Evolutionary conservation across 2,113 vertebrate genomes (phyloP).

Genomic region (Prunella fulvescens): DNA sequence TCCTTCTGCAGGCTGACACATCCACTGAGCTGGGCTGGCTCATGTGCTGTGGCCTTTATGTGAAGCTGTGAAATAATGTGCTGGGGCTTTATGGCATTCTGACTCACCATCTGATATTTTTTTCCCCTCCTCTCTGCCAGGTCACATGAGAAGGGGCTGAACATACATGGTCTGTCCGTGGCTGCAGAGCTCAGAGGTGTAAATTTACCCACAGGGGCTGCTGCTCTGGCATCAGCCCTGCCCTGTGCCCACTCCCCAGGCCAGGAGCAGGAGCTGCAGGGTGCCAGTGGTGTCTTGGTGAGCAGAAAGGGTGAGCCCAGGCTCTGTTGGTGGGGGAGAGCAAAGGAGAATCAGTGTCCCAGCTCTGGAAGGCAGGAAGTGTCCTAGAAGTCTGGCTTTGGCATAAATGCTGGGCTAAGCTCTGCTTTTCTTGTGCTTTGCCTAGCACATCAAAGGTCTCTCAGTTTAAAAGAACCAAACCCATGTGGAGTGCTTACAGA

Average conservation of each 20-base stretch:
- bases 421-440: neutral
- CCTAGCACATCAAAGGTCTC: neutral
- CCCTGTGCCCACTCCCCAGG: neutral
- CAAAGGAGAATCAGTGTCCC: neutral
- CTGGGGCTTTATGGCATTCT: neutral
- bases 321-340: fast-evolving
- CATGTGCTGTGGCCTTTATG: fast-evolving
- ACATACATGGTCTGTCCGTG: fast-evolving
- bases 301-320: neutral
- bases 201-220: fast-evolving
- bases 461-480: neutral
- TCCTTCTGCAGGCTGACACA: neutral
- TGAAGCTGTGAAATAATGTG: neutral
- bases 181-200: neutral
- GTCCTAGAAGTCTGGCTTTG: neutral
- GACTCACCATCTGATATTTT: neutral
- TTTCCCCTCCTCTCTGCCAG: neutral
- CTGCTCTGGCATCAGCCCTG: neutral
- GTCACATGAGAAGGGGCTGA: neutral
- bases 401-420: neutral
- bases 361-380: neutral
- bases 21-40: neutral
- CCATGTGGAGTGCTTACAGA: neutral
- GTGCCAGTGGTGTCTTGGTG: neutral
- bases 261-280: neutral